Percentiles rank a stretch among this genome's conserved stretches.
These are phyloP conservation scores for Notolabrus celidotus DNA, from an alignment of 2,797 vertebrate species.

Conservation along the genomic window DNA sequence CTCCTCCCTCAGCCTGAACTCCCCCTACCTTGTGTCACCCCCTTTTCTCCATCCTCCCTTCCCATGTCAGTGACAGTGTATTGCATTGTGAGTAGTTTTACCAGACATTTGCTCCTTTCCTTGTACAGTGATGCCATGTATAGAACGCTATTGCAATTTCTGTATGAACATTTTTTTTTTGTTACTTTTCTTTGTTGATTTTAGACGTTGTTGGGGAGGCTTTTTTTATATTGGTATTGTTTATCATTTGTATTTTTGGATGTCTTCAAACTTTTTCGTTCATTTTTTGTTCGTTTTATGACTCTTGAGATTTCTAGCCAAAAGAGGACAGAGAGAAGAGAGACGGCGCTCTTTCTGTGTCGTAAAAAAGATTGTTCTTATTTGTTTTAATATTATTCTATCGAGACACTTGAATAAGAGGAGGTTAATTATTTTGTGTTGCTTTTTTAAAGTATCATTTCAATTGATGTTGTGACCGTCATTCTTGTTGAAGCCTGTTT, in stretches of 20 bases:
- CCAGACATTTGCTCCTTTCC: constrained; percentile 81
- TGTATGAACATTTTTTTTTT: constrained; percentile 76
- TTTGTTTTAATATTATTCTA: constrained; percentile 81
- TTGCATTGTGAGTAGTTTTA: constrained; percentile 83
- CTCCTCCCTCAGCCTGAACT: not conserved
- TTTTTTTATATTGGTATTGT: constrained; percentile 75
- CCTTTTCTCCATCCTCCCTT: constrained; percentile 28
- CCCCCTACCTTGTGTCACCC: constrained; percentile 27
- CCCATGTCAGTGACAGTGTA: constrained; percentile 76
- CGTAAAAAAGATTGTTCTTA: constrained; percentile 74
- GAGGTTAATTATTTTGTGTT: constrained; percentile 82
- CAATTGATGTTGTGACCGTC: constrained; percentile 77
- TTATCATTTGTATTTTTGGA: constrained; percentile 79
- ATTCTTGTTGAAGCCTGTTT: constrained; percentile 76
- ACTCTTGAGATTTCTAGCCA: constrained; percentile 81
- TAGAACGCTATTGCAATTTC: constrained; percentile 81
- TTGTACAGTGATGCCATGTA: constrained; percentile 87
- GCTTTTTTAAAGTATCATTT: constrained; percentile 82
- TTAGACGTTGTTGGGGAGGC: constrained; percentile 59
- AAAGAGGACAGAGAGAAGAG: constrained; percentile 77
- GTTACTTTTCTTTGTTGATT: constrained; percentile 39
- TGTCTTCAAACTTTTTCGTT: constrained; percentile 65
- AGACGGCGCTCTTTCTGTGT: constrained; percentile 65
- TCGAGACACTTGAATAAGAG: constrained; percentile 84
- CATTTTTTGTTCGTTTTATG: constrained; percentile 44